Evolutionary conservation across 2,797 vertebrate species (phyloP).

Genomic region (Pangasius sanitwongsei): DNA sequence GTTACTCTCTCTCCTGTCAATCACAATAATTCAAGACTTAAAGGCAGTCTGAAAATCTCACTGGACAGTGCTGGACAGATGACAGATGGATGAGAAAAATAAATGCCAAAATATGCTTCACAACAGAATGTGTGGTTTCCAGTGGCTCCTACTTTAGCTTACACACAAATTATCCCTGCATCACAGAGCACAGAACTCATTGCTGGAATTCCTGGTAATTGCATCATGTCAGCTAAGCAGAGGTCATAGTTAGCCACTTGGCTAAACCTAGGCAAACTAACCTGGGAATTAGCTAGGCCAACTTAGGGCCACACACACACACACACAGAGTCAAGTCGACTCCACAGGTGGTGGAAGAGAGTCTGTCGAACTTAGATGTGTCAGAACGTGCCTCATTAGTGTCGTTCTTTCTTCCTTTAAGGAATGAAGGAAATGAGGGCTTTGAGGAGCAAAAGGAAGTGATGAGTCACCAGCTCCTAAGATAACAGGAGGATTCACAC

Average conservation of each 20-base stretch:
- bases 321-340: neutral
- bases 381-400: conserved; percentile 14
- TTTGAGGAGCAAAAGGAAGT: neutral
- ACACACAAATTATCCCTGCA: neutral
- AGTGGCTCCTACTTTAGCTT: neutral
- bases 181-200: neutral
- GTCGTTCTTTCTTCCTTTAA: neutral
- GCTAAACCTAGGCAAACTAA: neutral
- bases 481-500: neutral
- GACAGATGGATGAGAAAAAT: neutral
- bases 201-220: conserved; percentile 13
- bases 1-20: neutral
- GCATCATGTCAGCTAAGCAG: neutral
- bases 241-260: neutral
- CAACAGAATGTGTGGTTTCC: neutral
- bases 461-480: neutral
- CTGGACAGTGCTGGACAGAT: neutral
- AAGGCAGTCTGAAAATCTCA: neutral
- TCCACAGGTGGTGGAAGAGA: neutral
- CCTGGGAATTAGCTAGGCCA: neutral
- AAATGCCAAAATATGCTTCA: neutral
- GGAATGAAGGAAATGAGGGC: neutral
- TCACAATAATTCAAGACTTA: neutral
- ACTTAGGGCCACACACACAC: conserved; percentile 1
- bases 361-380: neutral